Conservation (phyloP, 2,113 vertebrate species). For the Petrocephalus zakoni region DNA sequence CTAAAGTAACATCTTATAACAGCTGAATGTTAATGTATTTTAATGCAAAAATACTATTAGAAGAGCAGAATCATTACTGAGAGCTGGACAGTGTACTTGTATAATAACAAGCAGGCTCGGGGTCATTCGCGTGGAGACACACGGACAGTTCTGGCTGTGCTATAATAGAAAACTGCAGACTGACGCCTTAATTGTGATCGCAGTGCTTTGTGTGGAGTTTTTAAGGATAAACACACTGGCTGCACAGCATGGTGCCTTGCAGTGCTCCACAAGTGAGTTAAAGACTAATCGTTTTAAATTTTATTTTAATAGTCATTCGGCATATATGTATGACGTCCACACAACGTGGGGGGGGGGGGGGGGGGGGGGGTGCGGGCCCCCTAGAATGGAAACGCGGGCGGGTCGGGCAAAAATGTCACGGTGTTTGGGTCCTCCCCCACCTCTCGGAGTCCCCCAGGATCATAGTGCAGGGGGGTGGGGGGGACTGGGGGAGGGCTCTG, state of each 20-base stretch:
- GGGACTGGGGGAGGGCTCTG: background rate
- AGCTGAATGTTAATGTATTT: background rate
- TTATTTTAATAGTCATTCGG: background rate
- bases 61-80: background rate
- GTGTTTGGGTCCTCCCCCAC: background rate
- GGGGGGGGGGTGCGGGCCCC: background rate
- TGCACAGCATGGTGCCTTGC: background rate
- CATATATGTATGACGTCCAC: background rate
- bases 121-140: background rate
- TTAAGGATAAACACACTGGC: background rate
- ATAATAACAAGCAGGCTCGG: background rate
- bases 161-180: background rate
- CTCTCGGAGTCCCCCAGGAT: background rate
- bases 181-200: background rate
- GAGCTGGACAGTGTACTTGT: background rate
- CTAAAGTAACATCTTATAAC: background rate
- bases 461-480: background rate
- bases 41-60: background rate
- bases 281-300: background rate
- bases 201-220: background rate
- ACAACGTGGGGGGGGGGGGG: background rate
- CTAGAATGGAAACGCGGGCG: background rate
- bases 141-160: background rate
- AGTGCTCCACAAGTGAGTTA: background rate
- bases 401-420: slow-evolving; percentile 3